These are phyloP conservation scores for Bradypodion pumilum DNA, from an alignment of 2,797 vertebrate genomes.

Conservation along the genomic window DNA sequence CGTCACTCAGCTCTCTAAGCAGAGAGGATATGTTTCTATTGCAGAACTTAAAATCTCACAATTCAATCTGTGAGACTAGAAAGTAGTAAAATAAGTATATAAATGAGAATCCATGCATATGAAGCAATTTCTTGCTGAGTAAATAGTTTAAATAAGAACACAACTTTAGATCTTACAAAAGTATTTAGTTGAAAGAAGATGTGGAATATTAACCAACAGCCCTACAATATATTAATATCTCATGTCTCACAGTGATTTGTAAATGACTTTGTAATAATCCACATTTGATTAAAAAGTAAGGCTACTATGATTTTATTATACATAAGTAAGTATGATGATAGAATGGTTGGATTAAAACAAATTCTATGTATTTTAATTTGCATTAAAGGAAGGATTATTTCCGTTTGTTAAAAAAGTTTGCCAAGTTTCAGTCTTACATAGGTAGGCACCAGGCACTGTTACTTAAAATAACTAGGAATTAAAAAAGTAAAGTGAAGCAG, in stretches of 20 bases:
- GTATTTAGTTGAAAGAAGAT: conserved; percentile 52
- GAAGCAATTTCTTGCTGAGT: conserved; percentile 80
- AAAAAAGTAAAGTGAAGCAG: neutral
- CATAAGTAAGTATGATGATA: conserved; percentile 50
- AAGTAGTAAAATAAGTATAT: conserved; percentile 88
- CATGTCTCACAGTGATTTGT: conserved; percentile 53
- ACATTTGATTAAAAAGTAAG: conserved; percentile 52
- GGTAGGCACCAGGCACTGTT: neutral
- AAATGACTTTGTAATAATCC: conserved; percentile 58
- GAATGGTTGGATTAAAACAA: conserved; percentile 45
- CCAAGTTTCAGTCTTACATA: conserved; percentile 1
- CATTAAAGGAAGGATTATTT: conserved; percentile 31
- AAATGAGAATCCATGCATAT: conserved; percentile 83
- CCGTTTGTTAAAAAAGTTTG: conserved; percentile 1
- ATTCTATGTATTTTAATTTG: conserved; percentile 31
- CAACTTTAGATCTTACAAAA: conserved; percentile 57
- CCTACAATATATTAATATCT: conserved; percentile 56
- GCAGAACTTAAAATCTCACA: conserved; percentile 96
- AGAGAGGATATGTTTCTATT: conserved; percentile 95
- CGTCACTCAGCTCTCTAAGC: conserved; percentile 88
- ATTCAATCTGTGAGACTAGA: conserved; percentile 91
- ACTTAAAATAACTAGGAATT: neutral
- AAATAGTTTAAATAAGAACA: conserved; percentile 63
- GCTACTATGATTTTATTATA: conserved; percentile 44
- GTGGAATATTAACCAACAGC: conserved; percentile 43